Conservation (phyloP, 2,113 vertebrate species). For the Haemorhous mexicanus region DNA sequence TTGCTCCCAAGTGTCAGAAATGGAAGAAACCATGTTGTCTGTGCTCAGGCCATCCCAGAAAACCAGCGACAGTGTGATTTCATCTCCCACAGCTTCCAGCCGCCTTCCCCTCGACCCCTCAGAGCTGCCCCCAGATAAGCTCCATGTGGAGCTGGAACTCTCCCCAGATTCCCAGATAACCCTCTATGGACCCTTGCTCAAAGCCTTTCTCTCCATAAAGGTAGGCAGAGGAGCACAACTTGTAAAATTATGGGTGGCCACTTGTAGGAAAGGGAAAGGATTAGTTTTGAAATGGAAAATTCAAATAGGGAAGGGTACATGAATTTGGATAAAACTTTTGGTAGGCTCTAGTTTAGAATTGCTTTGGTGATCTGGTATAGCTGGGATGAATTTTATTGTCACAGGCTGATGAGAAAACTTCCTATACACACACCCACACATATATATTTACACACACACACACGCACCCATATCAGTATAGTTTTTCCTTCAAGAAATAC, state of each 20-base stretch:
- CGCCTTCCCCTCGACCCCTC: constrained; percentile 83
- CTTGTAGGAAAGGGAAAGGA: neutral
- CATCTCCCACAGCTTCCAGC: constrained; percentile 72
- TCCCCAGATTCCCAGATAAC: constrained; percentile 93
- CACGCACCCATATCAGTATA: neutral
- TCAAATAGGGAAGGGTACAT: accelerated
- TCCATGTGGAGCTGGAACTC: constrained; percentile 95
- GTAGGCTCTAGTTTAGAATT: neutral
- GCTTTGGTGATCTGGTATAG: neutral
- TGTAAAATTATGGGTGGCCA: accelerated
- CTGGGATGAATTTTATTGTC: neutral
- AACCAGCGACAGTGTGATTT: constrained; percentile 74
- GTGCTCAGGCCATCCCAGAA: constrained; percentile 83
- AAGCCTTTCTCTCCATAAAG: constrained; percentile 91
- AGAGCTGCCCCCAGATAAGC: constrained; percentile 88
- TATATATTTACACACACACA: accelerated
- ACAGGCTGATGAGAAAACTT: neutral
- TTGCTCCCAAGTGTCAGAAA: constrained; percentile 85
- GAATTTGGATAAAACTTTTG: neutral
- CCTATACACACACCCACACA: no score
- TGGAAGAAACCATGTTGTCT: constrained; percentile 93
- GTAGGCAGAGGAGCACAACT: constrained; percentile 58
- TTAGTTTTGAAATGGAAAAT: accelerated
- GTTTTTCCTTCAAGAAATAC: neutral
- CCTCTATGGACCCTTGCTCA: constrained; percentile 90